phyloP scores from a whole-genome alignment of 2,113 vertebrate species.

The Mellivora capensis region DNA sequence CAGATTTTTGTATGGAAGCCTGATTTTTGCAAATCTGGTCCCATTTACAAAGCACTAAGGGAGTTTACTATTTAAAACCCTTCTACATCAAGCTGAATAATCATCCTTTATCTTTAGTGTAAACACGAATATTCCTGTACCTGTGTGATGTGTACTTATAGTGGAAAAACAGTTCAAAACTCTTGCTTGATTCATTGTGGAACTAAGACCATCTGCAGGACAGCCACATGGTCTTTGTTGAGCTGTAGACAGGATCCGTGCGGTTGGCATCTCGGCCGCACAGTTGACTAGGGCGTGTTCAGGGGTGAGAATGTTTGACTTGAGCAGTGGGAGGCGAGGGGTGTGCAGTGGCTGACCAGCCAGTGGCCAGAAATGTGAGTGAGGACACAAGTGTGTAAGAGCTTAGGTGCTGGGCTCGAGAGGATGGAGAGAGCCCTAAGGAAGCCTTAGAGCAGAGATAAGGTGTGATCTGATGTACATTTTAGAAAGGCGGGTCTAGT shows the following conservation, averaged over 20 bases:
- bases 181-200: background rate
- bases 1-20: background rate
- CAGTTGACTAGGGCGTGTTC: background rate
- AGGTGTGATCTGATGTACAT: background rate
- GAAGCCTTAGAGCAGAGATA: background rate
- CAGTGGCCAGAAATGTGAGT: background rate
- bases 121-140: background rate
- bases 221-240: background rate
- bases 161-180: background rate
- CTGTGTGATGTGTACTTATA: background rate
- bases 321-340: background rate
- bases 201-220: background rate
- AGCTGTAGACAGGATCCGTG: accelerated
- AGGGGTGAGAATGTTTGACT: background rate
- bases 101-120: background rate
- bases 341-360: background rate
- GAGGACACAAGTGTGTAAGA: background rate
- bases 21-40: background rate
- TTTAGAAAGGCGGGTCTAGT: background rate
- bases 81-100: background rate
- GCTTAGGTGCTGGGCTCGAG: background rate
- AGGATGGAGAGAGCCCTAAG: background rate
- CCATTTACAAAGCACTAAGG: background rate
- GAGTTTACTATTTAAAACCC: background rate
- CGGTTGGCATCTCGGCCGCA: background rate